Conservation (phyloP, 1,140 invertebrate species). For the Phymastichus coffea region DNA sequence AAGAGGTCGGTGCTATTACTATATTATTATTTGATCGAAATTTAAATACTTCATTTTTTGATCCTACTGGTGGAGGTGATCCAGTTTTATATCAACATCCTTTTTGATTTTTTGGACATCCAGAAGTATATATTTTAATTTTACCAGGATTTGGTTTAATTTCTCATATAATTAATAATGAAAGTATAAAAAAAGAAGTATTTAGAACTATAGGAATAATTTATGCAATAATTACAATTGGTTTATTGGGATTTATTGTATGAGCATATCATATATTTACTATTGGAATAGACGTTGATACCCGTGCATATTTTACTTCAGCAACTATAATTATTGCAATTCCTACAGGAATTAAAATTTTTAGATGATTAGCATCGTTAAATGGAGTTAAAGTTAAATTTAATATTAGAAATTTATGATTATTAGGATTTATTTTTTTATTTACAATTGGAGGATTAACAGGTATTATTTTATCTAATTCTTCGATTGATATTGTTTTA, state of each 20-base stretch:
- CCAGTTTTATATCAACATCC: too few relatives aligned
- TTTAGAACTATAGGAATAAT: conserved; percentile 63
- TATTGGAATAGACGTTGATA: conserved; percentile 70
- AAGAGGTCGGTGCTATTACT: too few relatives aligned
- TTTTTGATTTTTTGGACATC: too few relatives aligned
- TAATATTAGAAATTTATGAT: conserved; percentile 56
- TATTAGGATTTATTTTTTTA: conserved; percentile 59
- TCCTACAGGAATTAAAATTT: conserved; percentile 69
- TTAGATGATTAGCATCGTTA: conserved; percentile 53
- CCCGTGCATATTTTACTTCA: conserved; percentile 71
- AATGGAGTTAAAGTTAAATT: conserved; percentile 58
- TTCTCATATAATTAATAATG: background rate
- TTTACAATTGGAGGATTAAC: conserved; percentile 68
- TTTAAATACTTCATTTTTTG: too few relatives aligned
- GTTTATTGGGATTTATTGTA: conserved; percentile 65
- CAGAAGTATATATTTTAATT: background rate
- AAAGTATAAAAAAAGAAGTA: conserved; percentile 22
- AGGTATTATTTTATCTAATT: conserved; percentile 66
- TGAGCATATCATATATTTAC: conserved; percentile 72
- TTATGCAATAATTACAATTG: conserved; percentile 67
- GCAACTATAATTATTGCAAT: conserved; percentile 72
- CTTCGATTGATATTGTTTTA: conserved; percentile 64
- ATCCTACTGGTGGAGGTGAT: too few relatives aligned
- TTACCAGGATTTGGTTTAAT: background rate
- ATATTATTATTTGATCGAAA: too few relatives aligned